Evolutionary conservation across 2,888 invertebrate genomes (phyloP).

Genomic region (Lasioglossum oenotherae): DNA sequence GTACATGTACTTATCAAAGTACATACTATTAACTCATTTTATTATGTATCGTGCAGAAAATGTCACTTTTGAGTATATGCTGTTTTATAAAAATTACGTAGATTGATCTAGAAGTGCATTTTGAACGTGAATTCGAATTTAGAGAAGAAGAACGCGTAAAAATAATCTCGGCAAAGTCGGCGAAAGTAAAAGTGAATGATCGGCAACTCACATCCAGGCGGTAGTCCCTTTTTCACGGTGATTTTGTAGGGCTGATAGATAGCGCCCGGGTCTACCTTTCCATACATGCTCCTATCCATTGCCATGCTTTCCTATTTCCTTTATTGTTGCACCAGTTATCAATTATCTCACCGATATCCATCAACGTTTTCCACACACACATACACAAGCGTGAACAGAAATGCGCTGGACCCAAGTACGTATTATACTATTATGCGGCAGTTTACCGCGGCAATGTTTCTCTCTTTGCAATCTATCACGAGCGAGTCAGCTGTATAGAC

Average conservation of each 20-base stretch:
- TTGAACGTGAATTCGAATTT: neutral
- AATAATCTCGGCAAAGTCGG: neutral
- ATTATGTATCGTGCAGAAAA: neutral
- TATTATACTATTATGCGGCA: constrained; percentile 40
- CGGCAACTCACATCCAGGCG: constrained; percentile 92
- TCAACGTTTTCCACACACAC: constrained; percentile 10
- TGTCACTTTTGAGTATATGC: neutral
- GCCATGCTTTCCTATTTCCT: constrained; percentile 37
- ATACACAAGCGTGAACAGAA: constrained; percentile 8
- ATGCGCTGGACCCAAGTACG: constrained; percentile 28
- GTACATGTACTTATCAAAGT: neutral
- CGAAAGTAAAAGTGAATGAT: constrained; percentile 14
- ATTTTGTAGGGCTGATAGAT: constrained; percentile 94
- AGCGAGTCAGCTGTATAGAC: constrained; percentile 37
- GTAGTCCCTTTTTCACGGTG: constrained; percentile 92
- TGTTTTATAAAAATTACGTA: neutral
- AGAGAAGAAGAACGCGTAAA: neutral
- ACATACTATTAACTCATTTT: too few species aligned
- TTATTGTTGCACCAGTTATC: constrained; percentile 6
- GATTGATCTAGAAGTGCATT: neutral
- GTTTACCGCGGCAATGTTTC: constrained; percentile 43
- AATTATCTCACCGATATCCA: constrained; percentile 22
- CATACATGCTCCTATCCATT: constrained; percentile 97
- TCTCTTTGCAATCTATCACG: constrained; percentile 50
- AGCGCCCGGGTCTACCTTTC: constrained; percentile 91